Evolutionary conservation across 2,888 invertebrate genomes (phyloP).

Genomic region (Harpagoxenus sublaevis): DNA sequence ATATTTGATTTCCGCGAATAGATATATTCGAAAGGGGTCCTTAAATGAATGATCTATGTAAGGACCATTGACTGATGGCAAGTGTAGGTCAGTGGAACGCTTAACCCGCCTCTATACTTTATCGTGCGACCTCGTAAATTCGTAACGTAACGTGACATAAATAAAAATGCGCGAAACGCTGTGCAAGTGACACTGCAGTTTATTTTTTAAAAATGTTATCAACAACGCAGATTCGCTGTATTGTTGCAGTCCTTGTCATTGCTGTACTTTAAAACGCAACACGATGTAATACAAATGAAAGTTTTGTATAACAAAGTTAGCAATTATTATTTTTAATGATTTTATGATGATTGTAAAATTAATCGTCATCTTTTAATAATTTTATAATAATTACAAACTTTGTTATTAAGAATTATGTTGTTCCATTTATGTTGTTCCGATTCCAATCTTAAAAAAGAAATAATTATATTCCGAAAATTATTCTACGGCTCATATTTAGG

Average conservation of each 20-base stretch:
- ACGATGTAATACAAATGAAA: background rate
- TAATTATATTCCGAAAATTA: background rate
- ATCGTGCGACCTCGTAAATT: constrained; percentile 59
- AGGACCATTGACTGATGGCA: constrained; percentile 57
- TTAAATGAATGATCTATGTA: constrained; percentile 58
- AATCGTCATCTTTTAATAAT: background rate
- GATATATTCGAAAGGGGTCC: constrained; percentile 48
- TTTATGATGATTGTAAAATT: background rate
- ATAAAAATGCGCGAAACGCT: constrained; percentile 19
- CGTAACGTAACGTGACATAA: constrained; percentile 23
- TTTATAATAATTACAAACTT: background rate
- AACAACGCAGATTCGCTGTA: background rate
- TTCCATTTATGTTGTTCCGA: background rate
- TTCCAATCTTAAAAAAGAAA: background rate
- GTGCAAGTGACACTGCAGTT: background rate
- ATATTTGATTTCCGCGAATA: constrained; percentile 32
- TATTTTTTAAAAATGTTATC: background rate
- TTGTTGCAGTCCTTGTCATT: background rate
- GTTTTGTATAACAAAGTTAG: background rate
- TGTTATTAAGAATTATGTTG: background rate
- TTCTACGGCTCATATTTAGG: background rate
- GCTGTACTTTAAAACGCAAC: background rate
- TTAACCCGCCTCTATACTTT: constrained; percentile 53
- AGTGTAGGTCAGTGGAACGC: constrained; percentile 70
- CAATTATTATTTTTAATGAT: background rate